Evolutionary conservation across 2,888 invertebrate species (phyloP), one percentile per base, ranked within the genome.

Genomic region (Reticulitermes lucifugus): DNA sequence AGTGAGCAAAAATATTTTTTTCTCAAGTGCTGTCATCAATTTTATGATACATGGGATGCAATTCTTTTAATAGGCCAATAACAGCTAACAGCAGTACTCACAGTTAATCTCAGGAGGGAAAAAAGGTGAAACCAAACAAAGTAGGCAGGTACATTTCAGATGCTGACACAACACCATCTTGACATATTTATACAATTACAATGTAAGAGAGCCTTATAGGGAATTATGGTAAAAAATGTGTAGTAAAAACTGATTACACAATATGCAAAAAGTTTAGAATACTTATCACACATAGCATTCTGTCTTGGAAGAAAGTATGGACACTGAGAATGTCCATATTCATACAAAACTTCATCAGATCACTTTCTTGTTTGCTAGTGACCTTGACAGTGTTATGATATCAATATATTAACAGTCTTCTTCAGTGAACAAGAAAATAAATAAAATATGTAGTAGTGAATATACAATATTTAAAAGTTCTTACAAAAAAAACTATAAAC

Each of bases 191-290:
- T 22, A 65, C 65, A 65, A 65, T 65, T 65, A 12, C 14, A 65
- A 25, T 65, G 65, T n/a, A 65, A 12, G 10, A 65, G 7, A 25
- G 25, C n/a, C n/a, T n/a, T 65, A 6, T 4, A 65, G 4, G n/a
- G n/a, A 65, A 25, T 35, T 35, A 35, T 73, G 73, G 2, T 21
- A 7, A 73, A 35, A 73, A 73, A 29, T 35, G 41, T 41, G 73
- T 41, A 41, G 35, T 29, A 73, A 35, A 73, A 73, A 73, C 41
- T 3, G 41, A 41, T 73, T 73, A 65, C 65, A 65, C 7, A 65
- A n/a, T 65, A 73, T 60, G 60, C 35, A 80, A 80, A 80, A 60
- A 80, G 22, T 80, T 80, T 80, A 80, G 60, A 80, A 80, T 80
- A 80, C 21, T 60, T 80, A 80, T 80, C 80, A 80, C 80, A 80